These are phyloP conservation scores for Drosophila arawakana DNA, from an alignment of 1,140 invertebrate species.

Conservation along the genomic window DNA sequence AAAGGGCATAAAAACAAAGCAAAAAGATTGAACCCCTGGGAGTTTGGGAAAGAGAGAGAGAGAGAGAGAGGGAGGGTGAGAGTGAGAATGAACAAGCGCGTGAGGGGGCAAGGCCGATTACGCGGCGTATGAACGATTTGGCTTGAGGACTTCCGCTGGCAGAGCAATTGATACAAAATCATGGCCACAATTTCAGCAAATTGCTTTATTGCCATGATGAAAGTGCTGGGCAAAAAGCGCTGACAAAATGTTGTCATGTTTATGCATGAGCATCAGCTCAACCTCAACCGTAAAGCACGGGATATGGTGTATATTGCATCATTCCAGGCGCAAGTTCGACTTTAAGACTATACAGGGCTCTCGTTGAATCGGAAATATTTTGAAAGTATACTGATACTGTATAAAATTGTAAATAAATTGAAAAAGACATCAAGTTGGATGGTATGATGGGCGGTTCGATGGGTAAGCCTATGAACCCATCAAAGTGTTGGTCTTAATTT, in stretches of 20 bases:
- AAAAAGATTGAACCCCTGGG: not conserved
- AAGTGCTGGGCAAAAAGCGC: conserved; percentile 26
- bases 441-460: conserved; percentile 1
- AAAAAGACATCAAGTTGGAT: conserved; percentile 16
- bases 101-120: not conserved
- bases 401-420: conserved; percentile 50
- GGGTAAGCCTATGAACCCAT: conserved; percentile 44
- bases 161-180: conserved; percentile 75
- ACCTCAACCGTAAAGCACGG: not conserved
- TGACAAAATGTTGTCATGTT: conserved; percentile 73
- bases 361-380: not conserved
- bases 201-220: conserved; percentile 52
- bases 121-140: conserved; percentile 52
- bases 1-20: too few relatives aligned
- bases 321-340: not conserved
- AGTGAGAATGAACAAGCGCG: too few relatives aligned
- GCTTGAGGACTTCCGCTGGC: conserved; percentile 30
- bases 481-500: conserved; percentile 76
- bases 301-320: not conserved
- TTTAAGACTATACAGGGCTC: not conserved
- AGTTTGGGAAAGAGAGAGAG: not conserved
- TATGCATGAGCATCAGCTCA: conserved; percentile 59
- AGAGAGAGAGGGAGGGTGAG: not conserved
- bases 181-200: conserved; percentile 66
- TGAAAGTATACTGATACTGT: conserved; percentile 24